Base-by-base conservation (phyloP, 2,888 invertebrate species). In the Beris morrisii region DNA sequence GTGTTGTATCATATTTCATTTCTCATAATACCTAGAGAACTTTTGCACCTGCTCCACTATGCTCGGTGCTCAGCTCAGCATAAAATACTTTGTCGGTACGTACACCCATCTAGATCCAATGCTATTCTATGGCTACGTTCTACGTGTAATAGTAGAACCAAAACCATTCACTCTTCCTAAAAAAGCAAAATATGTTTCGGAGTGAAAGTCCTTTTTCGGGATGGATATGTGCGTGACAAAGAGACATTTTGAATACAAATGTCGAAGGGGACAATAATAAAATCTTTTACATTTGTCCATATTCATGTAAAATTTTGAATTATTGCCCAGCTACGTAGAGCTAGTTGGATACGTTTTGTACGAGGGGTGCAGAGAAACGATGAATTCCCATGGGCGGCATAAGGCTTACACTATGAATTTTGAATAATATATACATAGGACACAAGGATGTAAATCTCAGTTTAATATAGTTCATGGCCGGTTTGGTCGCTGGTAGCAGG, bases 1-100 rank as follows among this genome's bases (percentile, higher is more conserved):
- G 46, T 59, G 46, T 59, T 59, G 58, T 59, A 59, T 59, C 58
- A 59, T 59, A 59, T 59, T 59, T 59, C 58, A 59, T 59, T 48
- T 59, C 45, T 31, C 58, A 46, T 59, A 59, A 59, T 59, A 59
- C 58, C 58, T 22, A 59, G 58, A 59, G 58, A 59, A 59, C 46
- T 48, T 48, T 46, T 46, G 30, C 58, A 59, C 58, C 58, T 59
- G 58, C 28, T 46, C 31, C 48, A 31, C 45, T 44, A 28, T 11
- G 12, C 38, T 38, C 38, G 38, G 38, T 38, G 38, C 38, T 38
- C 38, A 38, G 38, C 38, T 38, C 38, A 38, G 38, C 38, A 38
- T 9, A 38, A 38, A 38, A 38, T 38, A 38, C 38, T 38, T 38
- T 38, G 38, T 5, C 7, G 38, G 38, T 9, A 38, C 38, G 38